Conservation (phyloP, 1,140 invertebrate genomes). For the Thaumatotibia leucotreta region DNA sequence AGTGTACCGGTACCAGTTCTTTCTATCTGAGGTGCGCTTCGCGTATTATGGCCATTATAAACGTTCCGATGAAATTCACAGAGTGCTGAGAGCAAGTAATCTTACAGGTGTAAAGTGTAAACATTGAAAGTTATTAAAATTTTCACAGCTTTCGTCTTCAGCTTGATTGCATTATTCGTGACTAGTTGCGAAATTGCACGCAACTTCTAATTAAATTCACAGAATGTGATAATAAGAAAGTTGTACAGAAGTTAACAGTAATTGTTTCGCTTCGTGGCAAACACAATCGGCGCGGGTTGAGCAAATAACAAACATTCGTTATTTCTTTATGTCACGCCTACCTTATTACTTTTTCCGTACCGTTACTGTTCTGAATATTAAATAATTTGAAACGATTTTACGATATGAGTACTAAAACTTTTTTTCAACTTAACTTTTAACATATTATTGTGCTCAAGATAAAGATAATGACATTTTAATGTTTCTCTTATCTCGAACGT, state of each 20-base stretch:
- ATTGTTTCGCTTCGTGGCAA: neutral
- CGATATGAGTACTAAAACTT: neutral
- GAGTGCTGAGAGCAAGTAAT: too few species aligned
- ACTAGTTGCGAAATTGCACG: slow-evolving; percentile 13
- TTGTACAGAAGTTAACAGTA: neutral
- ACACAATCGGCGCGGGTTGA: neutral
- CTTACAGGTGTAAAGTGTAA: too few species aligned
- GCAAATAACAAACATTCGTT: neutral
- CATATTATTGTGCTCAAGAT: neutral
- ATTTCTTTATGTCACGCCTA: neutral
- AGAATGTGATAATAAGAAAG: slow-evolving; percentile 8
- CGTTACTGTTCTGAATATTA: neutral
- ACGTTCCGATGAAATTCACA: too few species aligned
- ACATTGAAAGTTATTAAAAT: slow-evolving; percentile 1
- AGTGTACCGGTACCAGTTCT: too few species aligned
- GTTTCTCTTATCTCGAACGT: neutral
- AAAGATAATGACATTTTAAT: neutral
- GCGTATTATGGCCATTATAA: too few species aligned
- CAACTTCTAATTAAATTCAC: slow-evolving; percentile 18
- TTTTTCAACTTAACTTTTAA: neutral
- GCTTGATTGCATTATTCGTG: neutral
- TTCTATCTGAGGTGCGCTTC: too few species aligned
- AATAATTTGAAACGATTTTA: neutral
- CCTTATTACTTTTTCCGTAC: neutral
- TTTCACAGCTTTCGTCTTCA: neutral